Evolutionary conservation across 2,888 invertebrate species (phyloP), one percentile per base, ranked within the genome.

Genomic region (Folsomia candida): DNA sequence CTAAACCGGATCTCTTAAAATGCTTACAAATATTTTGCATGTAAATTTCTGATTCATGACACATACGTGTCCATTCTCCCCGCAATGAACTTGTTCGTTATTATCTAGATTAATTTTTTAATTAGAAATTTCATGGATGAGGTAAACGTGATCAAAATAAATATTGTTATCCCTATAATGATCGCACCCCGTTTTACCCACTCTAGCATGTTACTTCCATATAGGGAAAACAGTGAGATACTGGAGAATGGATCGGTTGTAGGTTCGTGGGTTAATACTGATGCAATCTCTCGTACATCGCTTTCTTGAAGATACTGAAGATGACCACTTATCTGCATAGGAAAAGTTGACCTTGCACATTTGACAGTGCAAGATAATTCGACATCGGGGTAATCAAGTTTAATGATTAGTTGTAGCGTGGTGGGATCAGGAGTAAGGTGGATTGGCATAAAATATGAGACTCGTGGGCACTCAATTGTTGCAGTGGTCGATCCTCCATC

Each of bases 391-490:
- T 27, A 20, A 22, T 59, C 27, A 1, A 51, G 4, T 1, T 70
- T 66, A 9, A 70, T 61, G 3, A 60, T 20, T 26, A n/a, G 4
- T 22, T 29, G n/a, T 3, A 20, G 2, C 11, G 2, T 1, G 18
- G 60, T 51, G 1, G 69, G 22, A 14, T 20, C 20, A 14, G 64
- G 37, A 1, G 59, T 59, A 2, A 70, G 24, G n/a, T 28, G 47
- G 14, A 67, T 26, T 2, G 69, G 65, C 1, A 66, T 62, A 25
- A 65, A 72, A 28, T 66, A 22, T n/a, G 11, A 18, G 6, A 57
- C 47, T 9, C 2, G n/a, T 1, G 57, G 57, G 24, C 72, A 72
- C 58, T 72, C 72, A 9, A 72, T 9, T 0, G 62, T 57, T 0
- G 62, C 69, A 1, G 57, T 57, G 1, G 51, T 14, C 11, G 18